These are phyloP conservation scores for Terrapene triunguis DNA, from an alignment of 2,113 vertebrate genomes.

Conservation along the genomic window DNA sequence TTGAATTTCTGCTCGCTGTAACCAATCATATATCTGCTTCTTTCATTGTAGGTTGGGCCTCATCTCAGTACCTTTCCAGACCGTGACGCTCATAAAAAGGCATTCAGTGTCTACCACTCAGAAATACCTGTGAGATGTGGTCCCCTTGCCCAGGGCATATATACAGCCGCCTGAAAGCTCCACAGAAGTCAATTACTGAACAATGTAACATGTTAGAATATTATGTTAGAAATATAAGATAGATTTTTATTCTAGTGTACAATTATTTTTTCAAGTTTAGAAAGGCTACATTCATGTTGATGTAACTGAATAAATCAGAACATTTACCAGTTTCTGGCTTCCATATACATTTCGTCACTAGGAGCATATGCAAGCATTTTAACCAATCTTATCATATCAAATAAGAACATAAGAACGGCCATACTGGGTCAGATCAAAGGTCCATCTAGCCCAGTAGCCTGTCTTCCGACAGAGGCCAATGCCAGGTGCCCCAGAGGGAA, in stretches of 20 bases:
- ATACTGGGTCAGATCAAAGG: no score
- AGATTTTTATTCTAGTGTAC: accelerated
- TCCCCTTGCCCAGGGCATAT: constrained; percentile 70
- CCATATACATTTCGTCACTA: accelerated
- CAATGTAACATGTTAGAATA: background rate
- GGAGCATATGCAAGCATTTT: background rate
- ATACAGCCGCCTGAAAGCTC: background rate
- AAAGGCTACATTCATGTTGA: background rate
- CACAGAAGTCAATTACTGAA: background rate
- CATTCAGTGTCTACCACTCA: constrained; percentile 74
- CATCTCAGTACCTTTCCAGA: constrained; percentile 89
- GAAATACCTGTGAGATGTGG: constrained; percentile 63
- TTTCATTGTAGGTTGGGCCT: constrained; percentile 78
- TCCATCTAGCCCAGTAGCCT: no score
- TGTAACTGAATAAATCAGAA: constrained; percentile 43
- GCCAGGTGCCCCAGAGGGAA: no score
- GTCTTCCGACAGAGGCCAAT: no score
- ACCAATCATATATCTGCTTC: background rate
- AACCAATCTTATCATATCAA: no score
- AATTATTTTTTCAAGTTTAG: background rate
- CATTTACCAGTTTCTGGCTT: background rate
- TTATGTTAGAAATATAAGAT: accelerated
- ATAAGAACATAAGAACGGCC: no score
- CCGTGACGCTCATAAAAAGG: constrained; percentile 60
- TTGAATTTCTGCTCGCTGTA: background rate